A percentile compares a stretch with the other conserved stretches of the same genome.
These are phyloP conservation scores for Hemibates koningsi DNA, from an alignment of 2,113 vertebrate genomes.

Conservation along the genomic window DNA sequence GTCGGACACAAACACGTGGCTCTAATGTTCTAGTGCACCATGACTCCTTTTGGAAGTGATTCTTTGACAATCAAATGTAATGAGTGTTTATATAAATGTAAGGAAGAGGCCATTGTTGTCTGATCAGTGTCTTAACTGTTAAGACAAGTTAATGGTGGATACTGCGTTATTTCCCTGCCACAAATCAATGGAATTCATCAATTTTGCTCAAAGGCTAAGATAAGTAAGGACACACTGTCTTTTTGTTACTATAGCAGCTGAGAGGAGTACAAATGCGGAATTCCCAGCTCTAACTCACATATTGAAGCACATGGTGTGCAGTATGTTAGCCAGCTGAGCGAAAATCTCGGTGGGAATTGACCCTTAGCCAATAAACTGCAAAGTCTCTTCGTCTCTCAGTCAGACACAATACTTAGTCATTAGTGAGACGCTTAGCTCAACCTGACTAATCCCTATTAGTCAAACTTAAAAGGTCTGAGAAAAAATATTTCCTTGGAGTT, in stretches of 20 bases:
- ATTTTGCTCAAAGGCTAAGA: constrained; percentile 21
- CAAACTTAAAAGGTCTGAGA: constrained; percentile 17
- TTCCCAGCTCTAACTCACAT: neutral
- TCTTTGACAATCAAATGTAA: neutral
- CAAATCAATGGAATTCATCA: constrained; percentile 40
- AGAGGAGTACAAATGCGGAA: constrained; percentile 4
- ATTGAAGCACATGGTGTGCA: constrained; percentile 36
- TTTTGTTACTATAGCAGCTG: constrained; percentile 18
- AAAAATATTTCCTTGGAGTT: constrained; percentile 24
- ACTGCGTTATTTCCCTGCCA: constrained; percentile 3
- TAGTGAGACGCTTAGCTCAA: neutral
- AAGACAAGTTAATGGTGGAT: constrained; percentile 2
- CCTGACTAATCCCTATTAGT: constrained; percentile 42
- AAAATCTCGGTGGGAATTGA: constrained; percentile 52
- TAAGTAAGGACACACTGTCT: constrained; percentile 1
- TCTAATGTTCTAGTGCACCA: neutral
- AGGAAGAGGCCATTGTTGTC: neutral
- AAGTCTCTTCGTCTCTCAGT: constrained; percentile 8
- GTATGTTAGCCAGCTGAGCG: constrained; percentile 45
- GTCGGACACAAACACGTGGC: neutral
- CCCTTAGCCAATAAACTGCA: constrained; percentile 40
- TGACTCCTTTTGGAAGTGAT: neutral
- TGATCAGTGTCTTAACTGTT: constrained; percentile 14
- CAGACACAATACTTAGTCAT: constrained; percentile 49
- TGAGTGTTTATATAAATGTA: neutral